Evolutionary conservation across 1,140 invertebrate species (phyloP).

Genomic region (Saccostrea glomerata): DNA sequence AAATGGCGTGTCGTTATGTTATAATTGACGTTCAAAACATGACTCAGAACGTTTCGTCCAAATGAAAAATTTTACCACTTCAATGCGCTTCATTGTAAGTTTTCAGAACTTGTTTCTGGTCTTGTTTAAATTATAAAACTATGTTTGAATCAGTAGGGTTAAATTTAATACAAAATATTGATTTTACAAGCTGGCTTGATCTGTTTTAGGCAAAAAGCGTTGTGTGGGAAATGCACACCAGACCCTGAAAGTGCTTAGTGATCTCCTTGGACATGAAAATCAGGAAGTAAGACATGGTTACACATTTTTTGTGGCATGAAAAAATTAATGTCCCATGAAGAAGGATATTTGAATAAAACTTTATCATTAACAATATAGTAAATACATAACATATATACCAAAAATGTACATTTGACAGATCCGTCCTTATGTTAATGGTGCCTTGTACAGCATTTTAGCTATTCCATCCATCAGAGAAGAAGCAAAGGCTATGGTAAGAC

Average conservation of each 20-base stretch:
- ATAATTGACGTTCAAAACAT: too few relatives aligned
- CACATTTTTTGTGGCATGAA: not conserved
- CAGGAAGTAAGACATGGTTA: slow-evolving; percentile 71
- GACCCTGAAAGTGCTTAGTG: slow-evolving; percentile 77
- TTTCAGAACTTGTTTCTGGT: too few relatives aligned
- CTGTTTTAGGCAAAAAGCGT: slow-evolving; percentile 72
- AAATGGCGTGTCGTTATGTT: too few relatives aligned
- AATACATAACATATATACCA: not conserved
- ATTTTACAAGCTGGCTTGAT: not conserved
- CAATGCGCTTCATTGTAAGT: too few relatives aligned
- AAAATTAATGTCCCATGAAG: not conserved
- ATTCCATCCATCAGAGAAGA: slow-evolving; percentile 81
- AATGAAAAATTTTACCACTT: too few relatives aligned
- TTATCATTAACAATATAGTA: not conserved
- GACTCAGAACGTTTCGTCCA: too few relatives aligned
- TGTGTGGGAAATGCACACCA: slow-evolving; percentile 71
- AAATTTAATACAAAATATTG: not conserved
- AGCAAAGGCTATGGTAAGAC: slow-evolving; percentile 79
- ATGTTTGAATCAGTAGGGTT: not conserved
- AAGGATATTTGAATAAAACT: too few relatives aligned
- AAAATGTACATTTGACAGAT: slow-evolving; percentile 76
- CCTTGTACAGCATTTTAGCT: slow-evolving; percentile 82
- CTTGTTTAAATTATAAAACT: too few relatives aligned
- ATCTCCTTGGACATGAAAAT: slow-evolving; percentile 79
- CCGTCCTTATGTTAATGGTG: slow-evolving; percentile 83